Evolutionary conservation across 2,888 invertebrate genomes (phyloP), one percentile per base, ranked within the genome.

Genomic region (Phyllotreta cruciferae): DNA sequence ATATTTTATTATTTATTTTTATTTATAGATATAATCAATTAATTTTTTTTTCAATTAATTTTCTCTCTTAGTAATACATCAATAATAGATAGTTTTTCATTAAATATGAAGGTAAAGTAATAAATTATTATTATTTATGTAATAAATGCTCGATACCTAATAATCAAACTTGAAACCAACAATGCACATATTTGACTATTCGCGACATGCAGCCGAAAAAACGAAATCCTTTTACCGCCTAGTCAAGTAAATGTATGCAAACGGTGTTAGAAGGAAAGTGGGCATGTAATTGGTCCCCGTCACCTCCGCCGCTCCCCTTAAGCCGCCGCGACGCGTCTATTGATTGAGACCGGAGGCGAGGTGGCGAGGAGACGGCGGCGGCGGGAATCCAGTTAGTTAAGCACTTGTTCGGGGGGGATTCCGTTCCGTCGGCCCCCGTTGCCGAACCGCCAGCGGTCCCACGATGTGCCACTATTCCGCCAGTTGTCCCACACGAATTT

Each of bases 261-360:
- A 82, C 81, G 82, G 81, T 80, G 81, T 82, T 82, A 82, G 79
- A 76, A 80, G 80, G 79, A 82, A 82, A 82, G 82, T 82, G 82
- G 81, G 81, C 82, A 81, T 82, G 82, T 82, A 82, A 82, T 82
- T 82, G 82, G 80, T 80, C 80, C 80, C 80, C 72, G 77, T 78
- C 77, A 77, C 56, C 78, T 78, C 77, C 79, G 78, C 77, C 14
- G 9, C 36, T 14, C 34, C 36, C 54, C 50, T 10, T 34, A 80
- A 71, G 78, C 52, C 79, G 80, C 78, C 79, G 79, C 80, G 80
- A 78, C 80, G 79, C 79, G 78, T 80, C 80, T 81, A 82, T 82
- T 81, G 82, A 82, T 82, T 82, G 81, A 78, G 78, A 78, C 79
- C 79, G 77, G 76, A 73, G 78, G 79, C 77, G 45, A 41, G 55